phyloP scores from a whole-genome alignment of 2,113 vertebrate species.

The Aplodontia rufa region DNA sequence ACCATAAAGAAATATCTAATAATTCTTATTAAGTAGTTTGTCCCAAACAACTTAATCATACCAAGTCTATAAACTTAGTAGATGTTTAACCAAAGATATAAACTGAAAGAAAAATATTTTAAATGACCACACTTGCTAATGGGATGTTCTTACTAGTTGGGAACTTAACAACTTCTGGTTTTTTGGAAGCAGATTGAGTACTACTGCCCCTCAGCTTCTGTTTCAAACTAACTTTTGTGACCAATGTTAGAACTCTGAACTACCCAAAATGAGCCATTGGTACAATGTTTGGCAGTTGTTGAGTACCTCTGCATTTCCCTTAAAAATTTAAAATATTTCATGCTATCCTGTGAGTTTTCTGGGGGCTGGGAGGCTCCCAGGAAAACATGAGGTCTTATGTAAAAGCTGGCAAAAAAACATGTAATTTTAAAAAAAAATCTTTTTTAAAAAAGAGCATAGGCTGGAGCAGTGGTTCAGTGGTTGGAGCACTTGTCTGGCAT shows the following conservation, averaged over 20 bases:
- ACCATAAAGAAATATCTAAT: background rate
- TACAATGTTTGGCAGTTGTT: background rate
- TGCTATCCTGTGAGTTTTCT: background rate
- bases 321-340: background rate
- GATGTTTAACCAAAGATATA: background rate
- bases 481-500: too few relatives aligned
- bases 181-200: background rate
- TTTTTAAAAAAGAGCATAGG: too few relatives aligned
- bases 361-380: too few relatives aligned
- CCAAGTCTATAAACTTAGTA: background rate
- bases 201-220: background rate
- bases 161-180: background rate
- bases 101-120: background rate
- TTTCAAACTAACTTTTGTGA: background rate
- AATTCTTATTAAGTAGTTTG: background rate
- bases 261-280: background rate
- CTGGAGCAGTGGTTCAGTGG: too few relatives aligned
- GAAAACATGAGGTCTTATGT: background rate
- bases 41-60: background rate
- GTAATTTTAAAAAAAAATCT: background rate
- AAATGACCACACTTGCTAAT: background rate
- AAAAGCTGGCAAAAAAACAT: background rate
- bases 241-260: background rate
- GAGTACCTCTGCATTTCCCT: background rate
- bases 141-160: background rate